Conservation (phyloP, 2,888 invertebrate species). For the Oxystoma pomonae region DNA sequence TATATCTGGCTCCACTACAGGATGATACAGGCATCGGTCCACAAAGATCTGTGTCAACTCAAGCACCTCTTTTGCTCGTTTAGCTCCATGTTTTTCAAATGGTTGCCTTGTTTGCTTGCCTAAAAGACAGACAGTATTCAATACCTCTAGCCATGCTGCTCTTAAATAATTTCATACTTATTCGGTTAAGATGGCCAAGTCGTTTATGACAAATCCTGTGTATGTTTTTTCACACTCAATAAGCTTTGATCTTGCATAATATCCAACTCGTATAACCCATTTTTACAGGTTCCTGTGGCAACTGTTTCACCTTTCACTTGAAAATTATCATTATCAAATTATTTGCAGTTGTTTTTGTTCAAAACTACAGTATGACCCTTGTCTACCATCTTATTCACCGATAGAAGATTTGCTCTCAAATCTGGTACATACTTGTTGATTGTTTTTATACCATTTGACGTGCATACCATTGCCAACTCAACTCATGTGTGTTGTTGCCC, state of each 20-base stretch:
- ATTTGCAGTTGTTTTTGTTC: neutral
- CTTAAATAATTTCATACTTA: too few relatives aligned
- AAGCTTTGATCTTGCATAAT: too few relatives aligned
- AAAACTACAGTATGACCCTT: neutral
- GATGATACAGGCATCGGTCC: too few relatives aligned
- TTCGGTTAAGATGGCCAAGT: too few relatives aligned
- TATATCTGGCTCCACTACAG: neutral
- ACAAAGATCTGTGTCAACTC: neutral
- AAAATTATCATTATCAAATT: too few relatives aligned
- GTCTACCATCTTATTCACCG: neutral
- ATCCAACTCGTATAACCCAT: too few relatives aligned
- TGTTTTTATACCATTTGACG: neutral
- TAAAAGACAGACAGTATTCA: neutral
- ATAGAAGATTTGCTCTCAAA: conserved; percentile 1
- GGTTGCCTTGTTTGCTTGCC: neutral
- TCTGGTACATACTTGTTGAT: neutral
- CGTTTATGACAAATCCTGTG: neutral
- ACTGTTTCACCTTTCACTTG: too few relatives aligned
- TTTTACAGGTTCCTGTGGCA: too few relatives aligned
- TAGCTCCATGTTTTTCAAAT: neutral
- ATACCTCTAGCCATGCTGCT: neutral
- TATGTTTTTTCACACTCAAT: too few relatives aligned
- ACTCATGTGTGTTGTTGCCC: neutral
- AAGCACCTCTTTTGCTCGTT: neutral
- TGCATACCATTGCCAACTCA: neutral